Evolutionary conservation across 2,888 invertebrate species (phyloP).

Genomic region (Hypolimnas misippus): DNA sequence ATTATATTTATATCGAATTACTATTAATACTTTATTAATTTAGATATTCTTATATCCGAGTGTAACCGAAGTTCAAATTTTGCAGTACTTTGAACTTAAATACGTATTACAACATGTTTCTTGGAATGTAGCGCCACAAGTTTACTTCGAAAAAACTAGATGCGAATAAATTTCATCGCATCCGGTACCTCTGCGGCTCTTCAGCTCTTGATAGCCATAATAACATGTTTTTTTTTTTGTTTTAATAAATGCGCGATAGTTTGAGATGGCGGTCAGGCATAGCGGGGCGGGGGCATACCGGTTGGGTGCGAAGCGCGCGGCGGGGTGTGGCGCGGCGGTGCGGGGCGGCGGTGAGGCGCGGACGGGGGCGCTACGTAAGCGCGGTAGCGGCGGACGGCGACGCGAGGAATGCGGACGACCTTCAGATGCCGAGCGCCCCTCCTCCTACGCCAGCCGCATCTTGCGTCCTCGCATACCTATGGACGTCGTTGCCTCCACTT

Average conservation of each 20-base stretch:
- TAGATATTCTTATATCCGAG: no score
- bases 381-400: constrained; percentile 84
- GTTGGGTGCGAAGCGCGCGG: constrained; percentile 63
- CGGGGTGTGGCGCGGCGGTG: constrained; percentile 66
- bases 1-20: not conserved
- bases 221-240: constrained; percentile 75
- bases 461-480: constrained; percentile 83
- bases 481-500: constrained; percentile 77
- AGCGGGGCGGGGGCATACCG: constrained; percentile 53
- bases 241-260: constrained; percentile 45
- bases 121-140: constrained; percentile 74
- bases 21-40: not conserved
- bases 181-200: constrained; percentile 79
- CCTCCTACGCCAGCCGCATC: constrained; percentile 80
- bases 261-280: constrained; percentile 70
- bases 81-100: constrained; percentile 35
- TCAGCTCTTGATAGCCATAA: constrained; percentile 78
- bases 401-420: constrained; percentile 84
- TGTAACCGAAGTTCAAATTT: constrained; percentile 15
- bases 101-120: constrained; percentile 59
- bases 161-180: constrained; percentile 81
- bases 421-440: constrained; percentile 83
- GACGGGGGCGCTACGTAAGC: constrained; percentile 83
- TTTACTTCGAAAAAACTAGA: constrained; percentile 74
- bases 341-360: constrained; percentile 52